Evolutionary conservation across 2,888 invertebrate species (phyloP).

Genomic region (Conomelus anceps): DNA sequence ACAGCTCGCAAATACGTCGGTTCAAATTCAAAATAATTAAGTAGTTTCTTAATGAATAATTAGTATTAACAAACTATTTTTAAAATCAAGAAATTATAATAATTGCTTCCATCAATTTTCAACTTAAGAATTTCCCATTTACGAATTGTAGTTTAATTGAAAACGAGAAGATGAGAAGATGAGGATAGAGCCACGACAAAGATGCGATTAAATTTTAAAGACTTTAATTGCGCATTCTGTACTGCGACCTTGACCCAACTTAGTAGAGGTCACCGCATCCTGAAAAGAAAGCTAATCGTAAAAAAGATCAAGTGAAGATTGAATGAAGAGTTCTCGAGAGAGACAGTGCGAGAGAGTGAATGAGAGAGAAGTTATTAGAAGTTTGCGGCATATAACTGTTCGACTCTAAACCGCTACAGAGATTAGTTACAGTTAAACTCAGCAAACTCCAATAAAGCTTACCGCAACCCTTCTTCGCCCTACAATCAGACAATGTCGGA

Average conservation of each 20-base stretch:
- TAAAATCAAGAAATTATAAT: too few relatives aligned
- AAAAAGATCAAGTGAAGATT: neutral
- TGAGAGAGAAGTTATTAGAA: neutral
- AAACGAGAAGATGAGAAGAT: neutral
- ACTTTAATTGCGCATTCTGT: neutral
- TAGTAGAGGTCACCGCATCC: neutral
- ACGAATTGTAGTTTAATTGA: neutral
- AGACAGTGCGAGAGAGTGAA: neutral
- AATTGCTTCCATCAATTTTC: too few relatives aligned
- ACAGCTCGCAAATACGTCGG: too few relatives aligned
- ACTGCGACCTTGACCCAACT: neutral
- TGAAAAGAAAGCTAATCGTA: neutral
- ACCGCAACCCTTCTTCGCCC: neutral
- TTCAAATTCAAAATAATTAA: too few relatives aligned
- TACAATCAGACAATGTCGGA: neutral
- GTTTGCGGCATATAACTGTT: neutral
- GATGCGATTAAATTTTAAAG: neutral
- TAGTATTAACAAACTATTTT: too few relatives aligned
- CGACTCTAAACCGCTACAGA: neutral
- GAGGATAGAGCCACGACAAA: neutral
- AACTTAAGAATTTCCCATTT: neutral
- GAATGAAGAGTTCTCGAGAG: neutral
- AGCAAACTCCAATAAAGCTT: neutral
- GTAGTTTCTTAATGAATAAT: too few relatives aligned
- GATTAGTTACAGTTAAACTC: neutral